A percentile compares a stretch with the other conserved stretches of the same genome.
phyloP scores from a whole-genome alignment of 1,140 invertebrate genomes.

The Metopolophium dirhodum region DNA sequence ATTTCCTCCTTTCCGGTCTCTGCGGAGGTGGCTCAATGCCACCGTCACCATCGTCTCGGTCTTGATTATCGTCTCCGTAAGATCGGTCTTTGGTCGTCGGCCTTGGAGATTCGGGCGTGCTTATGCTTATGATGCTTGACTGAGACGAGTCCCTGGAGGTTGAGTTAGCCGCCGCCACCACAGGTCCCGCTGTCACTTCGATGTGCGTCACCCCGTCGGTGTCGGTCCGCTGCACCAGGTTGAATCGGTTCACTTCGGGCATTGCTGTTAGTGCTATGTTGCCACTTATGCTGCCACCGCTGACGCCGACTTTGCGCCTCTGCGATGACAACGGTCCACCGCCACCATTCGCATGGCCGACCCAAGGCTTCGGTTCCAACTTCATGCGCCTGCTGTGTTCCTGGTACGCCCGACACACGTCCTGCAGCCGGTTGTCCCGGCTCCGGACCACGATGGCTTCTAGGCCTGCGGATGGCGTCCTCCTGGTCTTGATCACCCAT shows the following conservation, averaged over 20 bases:
- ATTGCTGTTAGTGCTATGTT: background rate
- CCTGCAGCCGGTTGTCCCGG: conserved; percentile 57
- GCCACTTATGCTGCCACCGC: background rate
- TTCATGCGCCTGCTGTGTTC: conserved; percentile 59
- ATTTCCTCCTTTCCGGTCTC: conserved; percentile 59
- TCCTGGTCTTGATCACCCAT: conserved; percentile 60
- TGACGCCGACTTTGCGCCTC: background rate
- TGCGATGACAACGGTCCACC: background rate
- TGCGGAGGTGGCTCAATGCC: conserved; percentile 58
- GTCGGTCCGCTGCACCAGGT: conserved; percentile 60
- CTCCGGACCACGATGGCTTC: conserved; percentile 59
- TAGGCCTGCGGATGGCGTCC: conserved; percentile 52
- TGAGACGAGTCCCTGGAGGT: conserved; percentile 44
- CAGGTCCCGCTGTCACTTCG: conserved; percentile 59
- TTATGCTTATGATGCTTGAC: conserved; percentile 61
- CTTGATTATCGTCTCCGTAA: background rate
- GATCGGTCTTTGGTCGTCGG: background rate
- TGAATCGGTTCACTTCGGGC: conserved; percentile 57
- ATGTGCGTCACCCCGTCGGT: conserved; percentile 61
- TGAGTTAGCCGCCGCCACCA: background rate
- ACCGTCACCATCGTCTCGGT: conserved; percentile 40
- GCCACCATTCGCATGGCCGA: background rate
- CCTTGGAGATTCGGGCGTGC: conserved; percentile 59
- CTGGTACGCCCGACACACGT: conserved; percentile 58
- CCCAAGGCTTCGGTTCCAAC: conserved; percentile 49